These are phyloP conservation scores for Crax fasciolata DNA, from an alignment of 2,797 vertebrate species.

Conservation along the genomic window DNA sequence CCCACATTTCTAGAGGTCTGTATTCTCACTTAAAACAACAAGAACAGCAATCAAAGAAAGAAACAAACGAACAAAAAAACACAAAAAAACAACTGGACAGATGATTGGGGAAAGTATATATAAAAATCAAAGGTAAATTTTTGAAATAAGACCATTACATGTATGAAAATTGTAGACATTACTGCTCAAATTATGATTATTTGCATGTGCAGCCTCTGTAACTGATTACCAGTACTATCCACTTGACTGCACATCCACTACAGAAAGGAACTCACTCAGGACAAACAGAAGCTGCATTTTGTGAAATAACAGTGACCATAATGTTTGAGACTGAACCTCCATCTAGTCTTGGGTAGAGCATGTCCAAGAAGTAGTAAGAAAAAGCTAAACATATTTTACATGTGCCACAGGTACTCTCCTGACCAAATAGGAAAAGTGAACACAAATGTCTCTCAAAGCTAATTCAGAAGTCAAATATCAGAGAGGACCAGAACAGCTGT, in stretches of 20 bases:
- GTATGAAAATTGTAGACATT: background rate
- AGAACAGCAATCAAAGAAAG: background rate
- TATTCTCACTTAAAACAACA: background rate
- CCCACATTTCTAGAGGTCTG: background rate
- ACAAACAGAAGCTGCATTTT: background rate
- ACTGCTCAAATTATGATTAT: background rate
- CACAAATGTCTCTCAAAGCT: background rate
- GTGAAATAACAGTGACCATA: fast-evolving
- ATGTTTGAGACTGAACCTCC: background rate
- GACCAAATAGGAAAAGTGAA: background rate
- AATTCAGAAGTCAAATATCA: background rate
- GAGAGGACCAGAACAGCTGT: background rate
- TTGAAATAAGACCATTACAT: background rate
- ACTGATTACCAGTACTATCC: background rate
- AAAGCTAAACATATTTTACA: background rate
- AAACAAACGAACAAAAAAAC: background rate
- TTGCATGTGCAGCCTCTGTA: background rate
- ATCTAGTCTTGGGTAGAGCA: background rate
- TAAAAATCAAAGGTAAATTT: background rate
- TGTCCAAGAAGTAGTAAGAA: background rate
- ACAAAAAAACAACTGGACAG: background rate
- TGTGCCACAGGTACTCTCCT: background rate
- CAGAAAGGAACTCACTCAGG: background rate
- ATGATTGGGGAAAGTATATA: background rate
- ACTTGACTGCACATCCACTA: background rate